Base-by-base conservation (phyloP, 2,113 vertebrate species). In the Zosterops pallidus region DNA sequence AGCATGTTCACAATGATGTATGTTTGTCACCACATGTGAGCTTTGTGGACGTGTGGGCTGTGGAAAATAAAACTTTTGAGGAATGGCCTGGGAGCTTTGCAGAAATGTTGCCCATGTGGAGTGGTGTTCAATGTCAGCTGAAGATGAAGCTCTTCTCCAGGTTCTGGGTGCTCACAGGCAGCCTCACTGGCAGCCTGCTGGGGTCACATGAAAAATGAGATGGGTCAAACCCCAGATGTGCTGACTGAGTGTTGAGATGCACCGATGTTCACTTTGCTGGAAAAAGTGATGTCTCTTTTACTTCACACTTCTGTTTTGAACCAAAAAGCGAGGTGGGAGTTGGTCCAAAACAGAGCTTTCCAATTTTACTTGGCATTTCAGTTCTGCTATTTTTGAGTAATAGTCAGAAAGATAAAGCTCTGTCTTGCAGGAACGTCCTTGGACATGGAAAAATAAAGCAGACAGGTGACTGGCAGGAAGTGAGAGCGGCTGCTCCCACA, bases 221-320 rank as follows among this genome's bases (percentile, higher is more conserved):
- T 87, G 96, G 94, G 97, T 96, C 96, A 93, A 90, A 91, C 77
- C 95, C 94, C 97, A 97, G 96, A 95, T 96, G 95, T 94, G 76
- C 93, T 96, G 84, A 91, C 83, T 94, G 89, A 80, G 65, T 94
- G 91, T 80, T 94, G 92, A 97, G 97, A 96, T 89, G 81, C 67
- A 44, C 90, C 22, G 52, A 90, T 95, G 90, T 95, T 97, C 94
- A 85, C 46, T 88, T 84, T 53, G 79, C 72, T 75, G 55, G 94
- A 96, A 97, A 95, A 89, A 68, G 81, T 74, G 83, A 97, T 92
- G 91, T 91, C 78, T 88, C 94, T 96, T 62, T 95, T 95, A 95
- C 83, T 93, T 97, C 77, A 80, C 29, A 33, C 81, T 89, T 92
- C 86, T 87, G 89, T 95, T 95, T 95, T 79, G 94, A 95, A 92